Conservation (phyloP, 2,888 invertebrate genomes). For the Drosophila paracracens region DNA sequence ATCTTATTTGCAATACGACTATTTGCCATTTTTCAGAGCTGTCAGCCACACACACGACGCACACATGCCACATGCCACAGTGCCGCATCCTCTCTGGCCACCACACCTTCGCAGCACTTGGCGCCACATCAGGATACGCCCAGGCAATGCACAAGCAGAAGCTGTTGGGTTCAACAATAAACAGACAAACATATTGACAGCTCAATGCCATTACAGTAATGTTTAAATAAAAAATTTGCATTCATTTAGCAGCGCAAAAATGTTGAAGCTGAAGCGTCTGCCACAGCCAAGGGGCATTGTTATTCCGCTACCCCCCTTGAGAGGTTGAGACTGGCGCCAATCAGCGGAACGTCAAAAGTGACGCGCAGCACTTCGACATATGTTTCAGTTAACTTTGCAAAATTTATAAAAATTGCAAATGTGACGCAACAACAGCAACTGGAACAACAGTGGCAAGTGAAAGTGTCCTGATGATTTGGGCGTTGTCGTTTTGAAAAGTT, state of each 20-base stretch:
- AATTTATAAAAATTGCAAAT: conserved; percentile 74
- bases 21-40: conserved; percentile 71
- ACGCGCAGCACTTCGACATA: conserved; percentile 58
- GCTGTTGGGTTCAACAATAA: conserved; percentile 52
- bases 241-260: conserved; percentile 65
- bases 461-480: conserved; percentile 67
- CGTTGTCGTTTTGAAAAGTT: conserved; percentile 50
- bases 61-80: conserved; percentile 19
- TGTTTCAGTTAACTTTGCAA: conserved; percentile 70
- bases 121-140: conserved; percentile 16
- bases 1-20: conserved; percentile 47
- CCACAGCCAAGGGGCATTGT: conserved; percentile 49
- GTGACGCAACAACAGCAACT: conserved; percentile 38
- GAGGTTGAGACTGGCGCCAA: conserved; percentile 56
- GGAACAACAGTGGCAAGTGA: conserved; percentile 47
- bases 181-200: conserved; percentile 77
- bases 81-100: conserved; percentile 21
- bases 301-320: neutral
- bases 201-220: conserved; percentile 76
- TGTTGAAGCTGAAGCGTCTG: conserved; percentile 21
- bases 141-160: conserved; percentile 1
- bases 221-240: conserved; percentile 80
- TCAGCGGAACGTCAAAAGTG: conserved; percentile 68
- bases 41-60: conserved; percentile 61
- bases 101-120: conserved; percentile 38